Percentiles rank a stretch among this genome's conserved stretches.
These are phyloP conservation scores for Rhinichthys osculus DNA, from an alignment of 2,797 vertebrate genomes.

Conservation along the genomic window DNA sequence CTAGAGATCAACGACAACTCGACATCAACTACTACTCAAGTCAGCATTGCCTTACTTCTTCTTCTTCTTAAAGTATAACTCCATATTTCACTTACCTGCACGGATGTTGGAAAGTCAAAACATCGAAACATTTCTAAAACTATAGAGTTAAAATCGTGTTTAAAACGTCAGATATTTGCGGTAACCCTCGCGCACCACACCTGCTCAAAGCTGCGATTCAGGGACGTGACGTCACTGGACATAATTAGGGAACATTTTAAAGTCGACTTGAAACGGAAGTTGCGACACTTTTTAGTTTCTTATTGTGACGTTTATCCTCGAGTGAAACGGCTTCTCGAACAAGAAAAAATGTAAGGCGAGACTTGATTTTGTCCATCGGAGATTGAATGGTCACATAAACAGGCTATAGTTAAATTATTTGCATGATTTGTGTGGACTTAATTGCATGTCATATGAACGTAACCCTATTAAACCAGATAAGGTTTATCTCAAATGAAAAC, in stretches of 20 bases:
- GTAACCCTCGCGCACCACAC: neutral
- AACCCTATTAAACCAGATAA: neutral
- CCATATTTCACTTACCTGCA: conserved; percentile 67
- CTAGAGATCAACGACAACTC: conserved; percentile 53
- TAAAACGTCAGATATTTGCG: neutral
- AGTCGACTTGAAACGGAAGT: neutral
- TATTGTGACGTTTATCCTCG: neutral
- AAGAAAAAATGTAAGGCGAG: neutral
- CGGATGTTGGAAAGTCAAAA: conserved; percentile 58
- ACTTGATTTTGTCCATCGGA: too few species aligned
- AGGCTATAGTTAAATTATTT: neutral
- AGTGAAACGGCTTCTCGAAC: neutral
- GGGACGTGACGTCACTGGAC: neutral
- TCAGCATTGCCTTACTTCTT: neutral
- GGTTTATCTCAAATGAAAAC: neutral
- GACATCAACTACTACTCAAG: neutral
- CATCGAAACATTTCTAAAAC: conserved; percentile 71
- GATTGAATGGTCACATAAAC: neutral
- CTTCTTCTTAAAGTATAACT: neutral
- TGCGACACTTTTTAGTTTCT: neutral
- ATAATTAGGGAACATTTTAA: neutral
- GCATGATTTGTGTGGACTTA: neutral
- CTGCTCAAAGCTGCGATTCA: neutral
- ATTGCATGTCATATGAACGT: too few species aligned
- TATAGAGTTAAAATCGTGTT: neutral